A percentile compares a stretch with the other conserved stretches of the same genome.
phyloP scores from a whole-genome alignment of 1,140 invertebrate genomes.

The Pachypeltis micranthus region DNA sequence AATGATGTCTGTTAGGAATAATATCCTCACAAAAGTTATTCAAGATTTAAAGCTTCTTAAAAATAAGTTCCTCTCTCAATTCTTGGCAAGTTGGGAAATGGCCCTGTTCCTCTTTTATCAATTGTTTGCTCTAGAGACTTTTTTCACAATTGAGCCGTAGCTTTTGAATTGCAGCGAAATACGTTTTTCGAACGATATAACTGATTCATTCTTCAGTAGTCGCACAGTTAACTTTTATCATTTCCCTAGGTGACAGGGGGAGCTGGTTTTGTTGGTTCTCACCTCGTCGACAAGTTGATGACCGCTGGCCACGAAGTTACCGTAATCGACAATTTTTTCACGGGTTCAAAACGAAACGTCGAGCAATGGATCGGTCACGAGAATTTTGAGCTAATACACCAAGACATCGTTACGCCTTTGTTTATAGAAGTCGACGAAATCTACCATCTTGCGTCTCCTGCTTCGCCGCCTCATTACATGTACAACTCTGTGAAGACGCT shows the following conservation, averaged over 20 bases:
- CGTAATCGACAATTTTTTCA: slow-evolving; percentile 97
- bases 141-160: too few relatives aligned
- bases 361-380: slow-evolving; percentile 98
- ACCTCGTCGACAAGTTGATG: slow-evolving; percentile 93
- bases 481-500: slow-evolving; percentile 99
- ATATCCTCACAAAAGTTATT: too few relatives aligned
- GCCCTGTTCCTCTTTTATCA: too few relatives aligned
- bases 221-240: too few relatives aligned
- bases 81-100: too few relatives aligned
- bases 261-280: slow-evolving; percentile 97
- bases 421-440: slow-evolving; percentile 99
- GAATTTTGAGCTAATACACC: slow-evolving; percentile 97
- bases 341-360: slow-evolving; percentile 90
- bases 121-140: too few relatives aligned
- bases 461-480: slow-evolving; percentile 99
- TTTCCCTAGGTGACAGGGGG: slow-evolving; percentile 93
- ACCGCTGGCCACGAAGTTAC: slow-evolving; percentile 94
- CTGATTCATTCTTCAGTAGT: too few relatives aligned
- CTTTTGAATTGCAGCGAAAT: too few relatives aligned
- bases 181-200: too few relatives aligned
- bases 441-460: slow-evolving; percentile 96
- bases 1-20: too few relatives aligned
- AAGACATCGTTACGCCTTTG: slow-evolving; percentile 96
- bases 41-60: too few relatives aligned
- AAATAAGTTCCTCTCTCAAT: too few relatives aligned